A percentile compares a stretch with the other conserved stretches of the same genome.
phyloP scores from a whole-genome alignment of 2,888 invertebrate species.

The Cheilosia variabilis region DNA sequence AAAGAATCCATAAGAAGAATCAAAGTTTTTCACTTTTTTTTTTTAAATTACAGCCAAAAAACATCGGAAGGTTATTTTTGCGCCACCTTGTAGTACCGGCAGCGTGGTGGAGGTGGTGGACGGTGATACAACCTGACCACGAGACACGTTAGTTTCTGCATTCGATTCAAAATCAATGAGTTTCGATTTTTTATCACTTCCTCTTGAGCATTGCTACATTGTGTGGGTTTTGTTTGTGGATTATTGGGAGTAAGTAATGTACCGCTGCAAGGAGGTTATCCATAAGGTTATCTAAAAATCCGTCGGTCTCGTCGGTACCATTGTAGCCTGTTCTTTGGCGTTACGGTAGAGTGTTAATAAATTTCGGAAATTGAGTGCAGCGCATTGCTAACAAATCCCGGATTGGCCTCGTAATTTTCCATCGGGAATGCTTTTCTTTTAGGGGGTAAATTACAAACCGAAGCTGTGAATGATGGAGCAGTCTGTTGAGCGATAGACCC shows the following conservation, averaged over 20 bases:
- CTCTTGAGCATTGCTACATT: conserved; percentile 34
- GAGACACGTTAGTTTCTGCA: conserved; percentile 54
- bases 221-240: conserved; percentile 20
- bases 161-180: conserved; percentile 69
- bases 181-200: conserved; percentile 71
- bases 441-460: neutral
- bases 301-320: conserved; percentile 33
- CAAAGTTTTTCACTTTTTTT: too few relatives aligned
- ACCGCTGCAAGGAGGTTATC: conserved; percentile 66
- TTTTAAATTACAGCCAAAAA: too few relatives aligned
- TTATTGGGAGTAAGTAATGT: conserved; percentile 63
- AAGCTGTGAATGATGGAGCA: neutral
- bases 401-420: conserved; percentile 36
- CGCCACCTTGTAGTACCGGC: too few relatives aligned
- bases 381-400: conserved; percentile 37
- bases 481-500: too few relatives aligned
- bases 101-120: neutral
- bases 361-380: conserved; percentile 51
- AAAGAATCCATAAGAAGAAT: too few relatives aligned
- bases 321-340: conserved; percentile 37
- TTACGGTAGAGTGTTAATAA: conserved; percentile 62
- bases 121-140: conserved; percentile 10
- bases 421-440: conserved; percentile 15
- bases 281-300: conserved; percentile 66
- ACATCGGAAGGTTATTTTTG: too few relatives aligned